Percentiles rank a stretch among this genome's conserved stretches.
phyloP scores from a whole-genome alignment of 2,797 vertebrate genomes.

The Pipistrellus pipistrellus region DNA sequence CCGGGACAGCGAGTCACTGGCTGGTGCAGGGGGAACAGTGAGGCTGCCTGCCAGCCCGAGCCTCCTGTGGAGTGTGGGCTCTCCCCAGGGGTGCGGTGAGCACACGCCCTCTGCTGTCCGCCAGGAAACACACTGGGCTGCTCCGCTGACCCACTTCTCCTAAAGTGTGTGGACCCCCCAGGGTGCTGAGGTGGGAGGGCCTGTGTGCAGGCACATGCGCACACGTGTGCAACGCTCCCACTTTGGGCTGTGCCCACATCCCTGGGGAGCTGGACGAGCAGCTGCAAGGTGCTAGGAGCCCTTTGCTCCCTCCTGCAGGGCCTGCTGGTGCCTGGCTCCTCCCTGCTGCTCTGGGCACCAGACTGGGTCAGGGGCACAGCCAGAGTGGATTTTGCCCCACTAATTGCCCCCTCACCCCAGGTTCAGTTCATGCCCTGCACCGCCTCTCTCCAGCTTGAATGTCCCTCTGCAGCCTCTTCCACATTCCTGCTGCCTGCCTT shows the following conservation, averaged over 20 bases:
- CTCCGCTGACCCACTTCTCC: conserved; percentile 35
- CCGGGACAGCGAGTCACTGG: rapidly evolving
- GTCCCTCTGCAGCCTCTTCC: background rate
- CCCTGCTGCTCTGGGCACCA: background rate
- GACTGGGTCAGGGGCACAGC: background rate
- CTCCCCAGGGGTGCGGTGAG: background rate
- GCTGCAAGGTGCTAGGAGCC: background rate
- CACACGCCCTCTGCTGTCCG: background rate
- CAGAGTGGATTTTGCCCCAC: background rate
- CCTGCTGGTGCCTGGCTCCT: background rate
- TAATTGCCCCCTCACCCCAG: background rate
- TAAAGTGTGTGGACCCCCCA: background rate
- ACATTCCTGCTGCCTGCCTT: background rate
- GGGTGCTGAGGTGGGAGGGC: background rate
- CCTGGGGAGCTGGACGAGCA: background rate
- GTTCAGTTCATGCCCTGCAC: background rate
- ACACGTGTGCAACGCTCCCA: background rate
- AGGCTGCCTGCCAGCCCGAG: too few species aligned
- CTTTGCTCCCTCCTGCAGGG: background rate
- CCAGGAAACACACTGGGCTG: background rate
- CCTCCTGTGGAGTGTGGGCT: background rate
- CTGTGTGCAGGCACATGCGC: background rate
- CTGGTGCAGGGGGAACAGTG: background rate
- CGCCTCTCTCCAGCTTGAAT: background rate
- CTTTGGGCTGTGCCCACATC: background rate